These are phyloP conservation scores for Diachasma alloeum DNA, from an alignment of 1,140 invertebrate genomes.

Conservation along the genomic window DNA sequence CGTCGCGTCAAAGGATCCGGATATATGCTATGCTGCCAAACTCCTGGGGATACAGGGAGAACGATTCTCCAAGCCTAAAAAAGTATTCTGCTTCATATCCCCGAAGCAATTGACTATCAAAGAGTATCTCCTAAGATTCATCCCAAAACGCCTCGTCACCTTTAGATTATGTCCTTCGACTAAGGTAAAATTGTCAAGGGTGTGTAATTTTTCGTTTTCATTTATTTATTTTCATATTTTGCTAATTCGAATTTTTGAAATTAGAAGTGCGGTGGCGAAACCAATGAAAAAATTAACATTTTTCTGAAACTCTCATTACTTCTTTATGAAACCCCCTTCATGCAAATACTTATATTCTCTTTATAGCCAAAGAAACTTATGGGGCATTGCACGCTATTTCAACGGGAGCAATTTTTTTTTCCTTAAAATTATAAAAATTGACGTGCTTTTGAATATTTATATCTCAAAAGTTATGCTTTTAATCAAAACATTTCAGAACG, in stretches of 20 bases:
- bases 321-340: no score
- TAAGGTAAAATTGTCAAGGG: slow-evolving; percentile 69
- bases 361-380: no score
- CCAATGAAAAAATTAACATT: neutral
- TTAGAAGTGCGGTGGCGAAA: neutral
- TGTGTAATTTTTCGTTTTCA: slow-evolving; percentile 29
- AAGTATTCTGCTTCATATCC: slow-evolving; percentile 87
- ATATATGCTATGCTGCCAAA: slow-evolving; percentile 86
- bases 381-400: no score
- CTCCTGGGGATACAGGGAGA: slow-evolving; percentile 78
- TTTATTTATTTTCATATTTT: slow-evolving; percentile 24
- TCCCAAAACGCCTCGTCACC: slow-evolving; percentile 90
- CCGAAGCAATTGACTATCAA: slow-evolving; percentile 91
- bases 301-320: slow-evolving; percentile 43
- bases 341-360: no score
- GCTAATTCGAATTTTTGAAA: neutral
- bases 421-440: no score
- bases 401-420: no score
- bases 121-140: slow-evolving; percentile 91
- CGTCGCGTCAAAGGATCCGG: slow-evolving; percentile 83
- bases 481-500: no score
- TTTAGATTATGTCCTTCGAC: slow-evolving; percentile 92
- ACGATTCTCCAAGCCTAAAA: slow-evolving; percentile 77
- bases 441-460: no score
- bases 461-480: no score